Evolutionary conservation across 2,113 vertebrate genomes (phyloP).

Genomic region (Apodemus speciosus): DNA sequence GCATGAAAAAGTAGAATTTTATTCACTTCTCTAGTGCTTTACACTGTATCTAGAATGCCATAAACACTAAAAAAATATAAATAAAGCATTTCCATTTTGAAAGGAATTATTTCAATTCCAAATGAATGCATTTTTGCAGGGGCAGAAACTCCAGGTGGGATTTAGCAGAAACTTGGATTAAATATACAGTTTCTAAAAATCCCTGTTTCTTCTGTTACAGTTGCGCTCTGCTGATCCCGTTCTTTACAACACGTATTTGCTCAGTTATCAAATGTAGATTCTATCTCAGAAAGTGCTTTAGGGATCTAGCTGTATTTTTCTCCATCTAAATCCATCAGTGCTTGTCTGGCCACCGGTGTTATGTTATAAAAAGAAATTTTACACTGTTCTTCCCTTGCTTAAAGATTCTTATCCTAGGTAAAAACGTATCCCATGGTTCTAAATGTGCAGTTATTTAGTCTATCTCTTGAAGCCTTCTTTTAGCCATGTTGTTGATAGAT

Average conservation of each 20-base stretch:
- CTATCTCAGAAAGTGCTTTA: conserved; percentile 22
- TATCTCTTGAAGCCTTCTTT: neutral
- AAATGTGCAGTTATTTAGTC: neutral
- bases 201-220: neutral
- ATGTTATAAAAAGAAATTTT: conserved; percentile 22
- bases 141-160: neutral
- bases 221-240: neutral
- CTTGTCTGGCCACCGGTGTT: conserved; percentile 9
- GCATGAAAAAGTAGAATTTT: neutral
- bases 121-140: conserved; percentile 14
- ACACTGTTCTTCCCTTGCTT: neutral
- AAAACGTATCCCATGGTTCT: neutral
- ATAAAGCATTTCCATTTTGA: neutral
- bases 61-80: neutral
- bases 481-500: neutral
- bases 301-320: neutral
- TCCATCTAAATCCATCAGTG: conserved; percentile 9
- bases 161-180: conserved; percentile 44
- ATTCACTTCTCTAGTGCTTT: neutral
- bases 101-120: neutral
- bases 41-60: neutral
- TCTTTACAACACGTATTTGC: conserved; percentile 24
- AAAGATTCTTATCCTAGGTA: neutral
- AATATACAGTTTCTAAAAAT: neutral
- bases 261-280: conserved; percentile 61